Conservation (phyloP, 1,140 invertebrate species). For the Drosophila prosaltans region DNA sequence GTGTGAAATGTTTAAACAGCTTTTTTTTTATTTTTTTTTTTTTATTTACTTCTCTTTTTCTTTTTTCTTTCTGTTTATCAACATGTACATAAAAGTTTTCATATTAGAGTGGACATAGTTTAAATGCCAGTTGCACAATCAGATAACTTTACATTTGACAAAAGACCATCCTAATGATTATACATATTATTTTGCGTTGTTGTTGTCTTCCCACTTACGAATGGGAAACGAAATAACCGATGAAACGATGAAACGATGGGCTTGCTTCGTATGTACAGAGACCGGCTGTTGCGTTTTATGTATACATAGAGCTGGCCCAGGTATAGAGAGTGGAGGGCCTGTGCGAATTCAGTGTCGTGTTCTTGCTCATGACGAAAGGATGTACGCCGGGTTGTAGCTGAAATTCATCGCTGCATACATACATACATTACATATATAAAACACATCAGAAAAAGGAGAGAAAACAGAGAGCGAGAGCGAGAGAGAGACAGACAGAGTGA, state of each 20-base stretch:
- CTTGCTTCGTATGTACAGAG: conserved; percentile 49
- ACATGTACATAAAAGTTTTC: conserved; percentile 31
- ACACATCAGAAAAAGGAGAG: background rate
- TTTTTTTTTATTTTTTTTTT: conserved; percentile 32
- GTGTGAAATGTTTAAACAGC: conserved; percentile 59
- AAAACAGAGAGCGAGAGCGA: background rate
- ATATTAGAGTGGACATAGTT: background rate
- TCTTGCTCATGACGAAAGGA: conserved; percentile 77
- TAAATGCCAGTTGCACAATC: background rate
- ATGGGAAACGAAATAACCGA: conserved; percentile 37
- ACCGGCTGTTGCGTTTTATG: conserved; percentile 19
- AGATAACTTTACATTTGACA: conserved; percentile 9
- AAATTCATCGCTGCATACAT: conserved; percentile 53
- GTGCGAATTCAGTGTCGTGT: conserved; percentile 65
- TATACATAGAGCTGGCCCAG: conserved; percentile 13
- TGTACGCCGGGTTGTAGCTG: conserved; percentile 65
- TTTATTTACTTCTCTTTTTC: background rate
- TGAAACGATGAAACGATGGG: conserved; percentile 58
- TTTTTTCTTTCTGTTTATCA: background rate
- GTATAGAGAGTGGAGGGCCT: conserved; percentile 42
- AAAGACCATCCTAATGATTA: conserved; percentile 5
- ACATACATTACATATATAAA: conserved; percentile 29
- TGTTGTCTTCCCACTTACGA: conserved; percentile 23
- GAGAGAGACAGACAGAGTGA: background rate
- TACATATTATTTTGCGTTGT: conserved; percentile 2